Evolutionary conservation across 2,797 vertebrate species (phyloP), one percentile per base, ranked within the genome.

Genomic region (Acanthis flammea): DNA sequence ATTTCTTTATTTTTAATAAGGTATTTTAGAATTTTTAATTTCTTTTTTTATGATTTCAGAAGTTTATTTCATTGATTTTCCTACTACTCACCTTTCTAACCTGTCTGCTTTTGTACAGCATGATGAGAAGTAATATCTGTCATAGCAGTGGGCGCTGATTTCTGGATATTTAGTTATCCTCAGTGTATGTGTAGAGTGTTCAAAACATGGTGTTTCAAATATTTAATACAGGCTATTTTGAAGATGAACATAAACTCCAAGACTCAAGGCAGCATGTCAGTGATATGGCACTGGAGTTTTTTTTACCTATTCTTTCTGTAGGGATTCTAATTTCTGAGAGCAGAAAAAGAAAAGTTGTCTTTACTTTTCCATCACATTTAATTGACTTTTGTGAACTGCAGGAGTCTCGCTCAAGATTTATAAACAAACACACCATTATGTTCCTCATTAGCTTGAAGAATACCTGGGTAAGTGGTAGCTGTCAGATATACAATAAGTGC

Each of bases 401-500:
- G 68, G 48, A 62, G 25, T 91, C 77, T 94, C 9, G 3, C 61
- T 93, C 79, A 82, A 96, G 95, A 95, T 78, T 88, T 94, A 95
- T 96, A 97, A 97, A 98, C 96, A 97, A 97, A 93, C 75, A 84
- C 79, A 85, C 94, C 88, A 97, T 97, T 97, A 97, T 97, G 90
- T 88, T 95, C 95, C 94, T 97, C 96, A 97, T 98, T 97, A 97
- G 74, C 88, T 86, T 42, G 89, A 97, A 97, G 96, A 97, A 97
- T 96, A 97, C 94, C 94, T 96, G 91, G 47, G 83, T 96, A 98
- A 97, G 94, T 96, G 95, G 96, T 97, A 94, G 96, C 94, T 97
- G 96, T 95, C 63, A 74, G 82, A 92, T 93, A 81, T 93, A 96
- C 96, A 97, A 97, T 97, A 95, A 97, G 67, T 76, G 22, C 14